These are phyloP conservation scores for Dolichotis patagonum DNA, from an alignment of 2,113 vertebrate genomes.

Conservation along the genomic window DNA sequence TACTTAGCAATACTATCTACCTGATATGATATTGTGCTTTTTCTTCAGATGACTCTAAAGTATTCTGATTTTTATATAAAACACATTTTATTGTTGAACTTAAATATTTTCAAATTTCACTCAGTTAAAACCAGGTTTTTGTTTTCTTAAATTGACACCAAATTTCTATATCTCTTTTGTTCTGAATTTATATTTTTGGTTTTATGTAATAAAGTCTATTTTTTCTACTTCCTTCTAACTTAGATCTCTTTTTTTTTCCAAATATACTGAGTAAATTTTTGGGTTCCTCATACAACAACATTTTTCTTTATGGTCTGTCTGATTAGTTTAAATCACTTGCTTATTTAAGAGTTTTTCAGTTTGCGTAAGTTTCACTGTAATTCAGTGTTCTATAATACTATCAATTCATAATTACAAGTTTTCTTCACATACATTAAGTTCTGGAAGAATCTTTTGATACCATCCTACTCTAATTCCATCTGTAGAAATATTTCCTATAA, in stretches of 20 bases:
- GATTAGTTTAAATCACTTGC: neutral
- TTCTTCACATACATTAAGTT: neutral
- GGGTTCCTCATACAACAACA: too few species aligned
- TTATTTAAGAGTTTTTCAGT: neutral
- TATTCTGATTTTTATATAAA: slow-evolving; percentile 12
- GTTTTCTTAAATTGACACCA: neutral
- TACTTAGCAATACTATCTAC: neutral
- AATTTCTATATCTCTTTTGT: neutral
- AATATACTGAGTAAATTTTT: too few species aligned
- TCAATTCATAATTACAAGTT: neutral
- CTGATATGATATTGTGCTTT: neutral
- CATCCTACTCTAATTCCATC: neutral
- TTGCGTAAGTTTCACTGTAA: neutral
- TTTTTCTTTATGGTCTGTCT: too few species aligned
- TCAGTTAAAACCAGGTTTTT: neutral
- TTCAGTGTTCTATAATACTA: neutral
- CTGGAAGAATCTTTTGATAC: neutral
- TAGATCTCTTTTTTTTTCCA: too few species aligned
- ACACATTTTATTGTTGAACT: neutral
- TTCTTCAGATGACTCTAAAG: neutral
- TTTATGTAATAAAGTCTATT: neutral
- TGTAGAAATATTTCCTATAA: neutral
- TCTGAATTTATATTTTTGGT: neutral
- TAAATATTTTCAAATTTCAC: neutral
- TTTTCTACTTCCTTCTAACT: neutral